Evolutionary conservation across 2,113 vertebrate genomes (phyloP).

Genomic region (Leptodactylus fuscus): DNA sequence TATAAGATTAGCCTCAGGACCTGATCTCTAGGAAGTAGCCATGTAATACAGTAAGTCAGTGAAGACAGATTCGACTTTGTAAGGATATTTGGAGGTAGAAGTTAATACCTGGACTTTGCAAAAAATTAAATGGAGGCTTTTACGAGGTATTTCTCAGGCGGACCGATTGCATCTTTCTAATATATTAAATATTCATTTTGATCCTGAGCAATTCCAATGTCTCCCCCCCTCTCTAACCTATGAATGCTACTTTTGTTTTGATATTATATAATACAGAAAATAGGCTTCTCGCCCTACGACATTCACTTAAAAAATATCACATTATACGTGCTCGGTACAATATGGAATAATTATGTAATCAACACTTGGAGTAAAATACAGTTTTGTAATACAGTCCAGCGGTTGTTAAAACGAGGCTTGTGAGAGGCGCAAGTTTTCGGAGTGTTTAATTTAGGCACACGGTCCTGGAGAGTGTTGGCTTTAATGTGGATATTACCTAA

Average conservation of each 20-base stretch:
- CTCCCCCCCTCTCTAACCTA: neutral
- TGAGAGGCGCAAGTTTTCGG: slow-evolving; percentile 1
- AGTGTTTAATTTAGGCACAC: slow-evolving; percentile 33
- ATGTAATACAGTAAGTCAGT: neutral
- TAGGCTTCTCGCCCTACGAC: slow-evolving; percentile 21
- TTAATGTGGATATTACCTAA: slow-evolving; percentile 44
- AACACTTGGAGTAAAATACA: slow-evolving; percentile 42
- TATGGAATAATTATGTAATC: slow-evolving; percentile 52
- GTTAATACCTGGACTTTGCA: neutral
- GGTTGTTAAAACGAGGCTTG: slow-evolving; percentile 17
- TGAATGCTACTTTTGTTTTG: slow-evolving; percentile 16
- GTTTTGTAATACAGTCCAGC: slow-evolving; percentile 3
- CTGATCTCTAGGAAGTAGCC: neutral
- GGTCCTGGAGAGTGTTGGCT: slow-evolving; percentile 34
- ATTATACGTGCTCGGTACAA: slow-evolving; percentile 35
- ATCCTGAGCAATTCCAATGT: neutral
- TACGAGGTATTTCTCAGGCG: neutral
- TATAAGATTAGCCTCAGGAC: no score
- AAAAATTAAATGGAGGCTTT: no score
- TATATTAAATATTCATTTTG: neutral
- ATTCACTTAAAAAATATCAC: slow-evolving; percentile 18
- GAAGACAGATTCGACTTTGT: neutral
- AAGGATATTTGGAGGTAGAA: neutral
- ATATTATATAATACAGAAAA: slow-evolving; percentile 9
- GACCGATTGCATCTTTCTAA: neutral